Evolutionary conservation across 1,140 invertebrate species (phyloP).

Genomic region (Wasmannia auropunctata): DNA sequence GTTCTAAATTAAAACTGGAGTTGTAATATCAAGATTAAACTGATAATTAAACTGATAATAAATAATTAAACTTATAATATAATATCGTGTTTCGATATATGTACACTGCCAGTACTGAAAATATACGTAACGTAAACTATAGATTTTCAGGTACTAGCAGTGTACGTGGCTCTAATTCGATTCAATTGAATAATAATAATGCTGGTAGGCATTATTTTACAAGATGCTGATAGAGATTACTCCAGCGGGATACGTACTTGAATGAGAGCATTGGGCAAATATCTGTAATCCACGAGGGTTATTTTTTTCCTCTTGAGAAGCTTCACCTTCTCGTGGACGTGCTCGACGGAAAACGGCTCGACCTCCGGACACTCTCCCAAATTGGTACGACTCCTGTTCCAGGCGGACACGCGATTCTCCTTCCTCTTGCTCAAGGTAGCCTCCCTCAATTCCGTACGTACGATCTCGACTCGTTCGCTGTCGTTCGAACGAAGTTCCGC

Average conservation of each 20-base stretch:
- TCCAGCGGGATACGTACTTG: constrained; percentile 72
- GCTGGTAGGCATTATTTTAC: too few relatives aligned
- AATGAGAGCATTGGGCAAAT: constrained; percentile 79
- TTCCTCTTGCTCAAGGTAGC: constrained; percentile 66
- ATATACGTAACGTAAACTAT: too few relatives aligned
- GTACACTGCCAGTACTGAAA: too few relatives aligned
- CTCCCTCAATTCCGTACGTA: constrained; percentile 68
- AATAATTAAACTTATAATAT: too few relatives aligned
- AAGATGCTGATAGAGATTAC: background rate
- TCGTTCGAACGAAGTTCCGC: background rate
- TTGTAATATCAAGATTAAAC: too few relatives aligned
- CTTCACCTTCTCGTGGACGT: constrained; percentile 68
- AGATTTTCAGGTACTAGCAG: too few relatives aligned
- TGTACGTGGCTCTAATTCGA: too few relatives aligned
- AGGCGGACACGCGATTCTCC: constrained; percentile 57
- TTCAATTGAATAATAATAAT: too few relatives aligned
- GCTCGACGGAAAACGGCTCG: constrained; percentile 61
- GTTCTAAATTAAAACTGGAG: too few relatives aligned
- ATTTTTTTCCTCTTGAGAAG: constrained; percentile 76
- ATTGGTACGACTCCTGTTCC: constrained; percentile 73
- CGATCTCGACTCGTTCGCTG: constrained; percentile 57
- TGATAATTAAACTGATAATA: too few relatives aligned
- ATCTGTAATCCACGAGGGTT: constrained; percentile 73
- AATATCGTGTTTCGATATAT: too few relatives aligned
- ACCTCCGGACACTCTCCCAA: constrained; percentile 67